Percentiles rank a stretch among this genome's conserved stretches.
phyloP scores from a whole-genome alignment of 2,797 vertebrate genomes.

The Heteromormyrus szaboi region DNA sequence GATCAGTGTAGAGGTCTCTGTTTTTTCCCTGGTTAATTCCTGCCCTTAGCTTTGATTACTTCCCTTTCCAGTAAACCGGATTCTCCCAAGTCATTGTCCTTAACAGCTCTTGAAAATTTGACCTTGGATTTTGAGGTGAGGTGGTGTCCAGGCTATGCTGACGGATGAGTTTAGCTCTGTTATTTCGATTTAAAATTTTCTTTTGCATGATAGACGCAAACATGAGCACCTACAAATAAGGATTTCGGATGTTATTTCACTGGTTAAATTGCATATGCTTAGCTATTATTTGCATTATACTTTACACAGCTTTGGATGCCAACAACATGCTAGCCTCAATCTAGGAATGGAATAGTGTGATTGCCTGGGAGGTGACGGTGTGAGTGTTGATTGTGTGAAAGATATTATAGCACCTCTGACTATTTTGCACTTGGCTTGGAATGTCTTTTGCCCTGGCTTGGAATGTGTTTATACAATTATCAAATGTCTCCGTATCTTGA shows the following conservation, averaged over 20 bases:
- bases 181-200: not conserved
- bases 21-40: not conserved
- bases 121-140: not conserved
- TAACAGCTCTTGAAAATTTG: not conserved
- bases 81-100: not conserved
- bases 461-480: slow-evolving; percentile 6
- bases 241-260: not conserved
- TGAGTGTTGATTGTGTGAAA: slow-evolving; percentile 12
- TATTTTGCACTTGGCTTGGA: slow-evolving; percentile 6
- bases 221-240: not conserved
- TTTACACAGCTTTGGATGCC: not conserved
- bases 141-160: not conserved
- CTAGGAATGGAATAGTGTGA: not conserved
- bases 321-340: not conserved
- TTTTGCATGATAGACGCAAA: not conserved
- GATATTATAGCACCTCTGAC: not conserved
- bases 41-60: not conserved
- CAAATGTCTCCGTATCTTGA: not conserved
- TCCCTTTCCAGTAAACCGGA: not conserved
- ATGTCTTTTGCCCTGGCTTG: not conserved
- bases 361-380: not conserved
- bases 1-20: not conserved
- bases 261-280: not conserved
- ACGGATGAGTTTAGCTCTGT: not conserved
- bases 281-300: not conserved